A percentile compares a stretch with the other conserved stretches of the same genome.
Conservation (phyloP, 2,113 vertebrate genomes). For the Odocoileus hemionus region DNA sequence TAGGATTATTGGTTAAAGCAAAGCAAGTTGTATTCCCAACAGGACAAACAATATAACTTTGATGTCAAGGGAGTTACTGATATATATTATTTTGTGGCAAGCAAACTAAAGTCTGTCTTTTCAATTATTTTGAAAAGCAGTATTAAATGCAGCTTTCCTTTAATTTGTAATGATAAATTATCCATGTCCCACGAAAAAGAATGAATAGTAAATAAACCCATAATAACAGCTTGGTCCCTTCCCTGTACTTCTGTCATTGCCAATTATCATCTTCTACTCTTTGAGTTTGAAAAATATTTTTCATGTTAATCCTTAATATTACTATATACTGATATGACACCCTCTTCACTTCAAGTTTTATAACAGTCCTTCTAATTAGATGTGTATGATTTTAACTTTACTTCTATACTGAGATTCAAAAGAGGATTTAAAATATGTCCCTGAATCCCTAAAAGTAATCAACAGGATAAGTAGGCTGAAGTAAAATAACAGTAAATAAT, state of each 20-base stretch:
- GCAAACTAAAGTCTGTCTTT: conserved; percentile 23
- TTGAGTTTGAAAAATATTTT: conserved; percentile 2
- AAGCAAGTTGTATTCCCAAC: not conserved
- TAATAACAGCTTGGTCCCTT: conserved; percentile 17
- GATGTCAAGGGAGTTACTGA: conserved; percentile 14
- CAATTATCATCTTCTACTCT: not conserved
- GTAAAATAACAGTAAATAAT: not conserved
- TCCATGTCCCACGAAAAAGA: conserved; percentile 40
- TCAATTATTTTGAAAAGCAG: conserved; percentile 31
- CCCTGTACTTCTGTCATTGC: not conserved
- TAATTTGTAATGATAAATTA: conserved; percentile 54
- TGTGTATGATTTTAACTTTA: not conserved
- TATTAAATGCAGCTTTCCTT: conserved; percentile 41
- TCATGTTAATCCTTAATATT: not conserved
- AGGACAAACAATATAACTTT: not conserved
- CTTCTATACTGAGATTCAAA: not conserved
- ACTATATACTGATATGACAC: not conserved
- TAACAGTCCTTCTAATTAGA: not conserved
- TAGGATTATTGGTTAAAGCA: not conserved
- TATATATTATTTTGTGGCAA: not conserved
- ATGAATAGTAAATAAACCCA: conserved; percentile 12
- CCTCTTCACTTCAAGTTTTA: not conserved
- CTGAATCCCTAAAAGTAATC: not conserved
- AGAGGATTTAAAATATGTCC: not conserved
- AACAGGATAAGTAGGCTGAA: not conserved